A percentile compares a stretch with the other conserved stretches of the same genome.
phyloP scores from a whole-genome alignment of 2,797 vertebrate genomes.

The Ctenosaura bakeri region DNA sequence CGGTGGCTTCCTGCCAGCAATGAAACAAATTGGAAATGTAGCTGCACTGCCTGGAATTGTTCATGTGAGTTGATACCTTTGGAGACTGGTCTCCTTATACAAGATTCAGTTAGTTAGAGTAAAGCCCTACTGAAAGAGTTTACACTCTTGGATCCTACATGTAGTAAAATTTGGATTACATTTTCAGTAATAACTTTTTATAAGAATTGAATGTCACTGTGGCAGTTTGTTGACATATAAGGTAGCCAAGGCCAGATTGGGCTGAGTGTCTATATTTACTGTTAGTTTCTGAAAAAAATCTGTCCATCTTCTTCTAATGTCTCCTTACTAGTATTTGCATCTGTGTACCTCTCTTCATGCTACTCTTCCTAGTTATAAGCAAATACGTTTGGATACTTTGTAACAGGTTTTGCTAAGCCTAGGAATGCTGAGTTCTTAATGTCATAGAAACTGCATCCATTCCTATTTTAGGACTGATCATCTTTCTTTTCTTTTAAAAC shows the following conservation, averaged over 20 bases:
- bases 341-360: neutral
- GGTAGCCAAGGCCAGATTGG: neutral
- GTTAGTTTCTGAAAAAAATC: neutral
- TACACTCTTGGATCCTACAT: neutral
- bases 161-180: neutral
- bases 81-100: neutral
- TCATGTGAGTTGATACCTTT: constrained; percentile 84
- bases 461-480: constrained; percentile 1
- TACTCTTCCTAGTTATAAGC: neutral
- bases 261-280: neutral
- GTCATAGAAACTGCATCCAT: neutral
- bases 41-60: constrained; percentile 96
- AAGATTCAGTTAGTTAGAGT: neutral
- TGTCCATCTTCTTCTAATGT: neutral
- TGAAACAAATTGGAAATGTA: constrained; percentile 99
- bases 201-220: neutral
- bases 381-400: neutral
- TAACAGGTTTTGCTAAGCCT: neutral
- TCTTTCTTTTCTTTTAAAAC: constrained; percentile 4
- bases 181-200: neutral
- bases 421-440: neutral
- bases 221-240: neutral
- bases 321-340: neutral
- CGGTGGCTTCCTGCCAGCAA: constrained; percentile 95
- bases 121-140: accelerated